Evolutionary conservation across 1,140 invertebrate genomes (phyloP), one percentile per base, ranked within the genome.

Genomic region (Hycleus cichorii): DNA sequence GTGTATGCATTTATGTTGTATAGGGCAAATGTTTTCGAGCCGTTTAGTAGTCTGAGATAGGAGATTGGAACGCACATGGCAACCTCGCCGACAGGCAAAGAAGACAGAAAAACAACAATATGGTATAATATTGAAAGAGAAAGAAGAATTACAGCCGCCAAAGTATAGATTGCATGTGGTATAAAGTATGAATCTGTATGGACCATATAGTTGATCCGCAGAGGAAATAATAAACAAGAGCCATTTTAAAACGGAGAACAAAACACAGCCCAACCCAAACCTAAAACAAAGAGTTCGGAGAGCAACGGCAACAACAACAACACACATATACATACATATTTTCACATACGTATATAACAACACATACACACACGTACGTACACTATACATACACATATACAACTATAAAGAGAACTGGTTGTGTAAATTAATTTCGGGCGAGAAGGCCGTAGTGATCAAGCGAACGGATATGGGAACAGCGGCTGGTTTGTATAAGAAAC

Each of bases 381-480:
- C 1, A 12, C 12, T 12, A 12, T 12, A 12, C 12, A 12, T 12
- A 12, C 12, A 12, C 12, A 42, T 42, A 11, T 8, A 42, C 11
- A 42, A 7, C 9, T 42, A 42, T 42, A 11, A 11, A 42, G 11
- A 69, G 63, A 69, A 69, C 68, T 69, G 68, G 68, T 69, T 69
- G 68, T 69, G 68, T 68, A 68, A 69, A 69, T 69, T 69, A 69
- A 69, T 69, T 69, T 69, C 61, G 66, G 66, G 57, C 54, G 55
- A 53, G 63, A 61, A 64, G 55, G 64, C 61, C 49, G 58, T 42
- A 42, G 32, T 32, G 32, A 32, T 32, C 32, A 32, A 32, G 32
- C 38, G 39, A 39, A 39, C 49, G 49, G 49, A 52, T 53, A 53
- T 46, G 51, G 51, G 51, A 53, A 53, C 42, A 42, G 53, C 48